phyloP scores from a whole-genome alignment of 2,113 vertebrate species.

The Scartelaos histophorus region DNA sequence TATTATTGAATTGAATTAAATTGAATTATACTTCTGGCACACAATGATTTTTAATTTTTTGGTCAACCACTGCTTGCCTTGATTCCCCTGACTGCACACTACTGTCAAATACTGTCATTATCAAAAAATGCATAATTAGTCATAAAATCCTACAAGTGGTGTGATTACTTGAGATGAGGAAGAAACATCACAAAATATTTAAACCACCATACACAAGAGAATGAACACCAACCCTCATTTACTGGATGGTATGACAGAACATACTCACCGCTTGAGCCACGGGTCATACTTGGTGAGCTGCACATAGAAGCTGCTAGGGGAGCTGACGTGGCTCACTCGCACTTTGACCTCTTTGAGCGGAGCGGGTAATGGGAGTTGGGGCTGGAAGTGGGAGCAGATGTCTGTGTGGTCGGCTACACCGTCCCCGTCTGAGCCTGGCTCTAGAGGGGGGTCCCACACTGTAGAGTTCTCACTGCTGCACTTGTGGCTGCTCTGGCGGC shows the following conservation, averaged over 20 bases:
- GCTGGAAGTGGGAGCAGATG: slow-evolving; percentile 14
- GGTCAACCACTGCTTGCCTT: no score
- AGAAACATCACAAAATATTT: no score
- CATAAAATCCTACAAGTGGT: no score
- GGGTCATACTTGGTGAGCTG: slow-evolving; percentile 75
- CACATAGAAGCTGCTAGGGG: slow-evolving; percentile 88
- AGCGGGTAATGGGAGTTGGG: slow-evolving; percentile 42
- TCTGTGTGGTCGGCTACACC: background rate
- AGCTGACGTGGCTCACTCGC: slow-evolving; percentile 81
- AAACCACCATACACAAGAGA: no score
- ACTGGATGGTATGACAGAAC: background rate
- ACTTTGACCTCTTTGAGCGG: slow-evolving; percentile 70
- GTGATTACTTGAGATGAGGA: no score
- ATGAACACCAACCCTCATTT: no score
- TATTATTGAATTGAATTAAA: no score
- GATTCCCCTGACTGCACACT: no score
- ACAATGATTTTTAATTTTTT: no score
- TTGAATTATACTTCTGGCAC: no score
- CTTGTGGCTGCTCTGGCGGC: background rate
- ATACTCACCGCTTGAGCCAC: slow-evolving; percentile 81
- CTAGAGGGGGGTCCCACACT: slow-evolving; percentile 73
- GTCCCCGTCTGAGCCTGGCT: background rate
- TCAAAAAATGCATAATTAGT: no score
- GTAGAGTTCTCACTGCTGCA: slow-evolving; percentile 10
- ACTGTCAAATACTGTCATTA: no score